phyloP scores from a whole-genome alignment of 30 jellyfish, hydroid and myxozoan species.

The Hydractinia echinata region DNA sequence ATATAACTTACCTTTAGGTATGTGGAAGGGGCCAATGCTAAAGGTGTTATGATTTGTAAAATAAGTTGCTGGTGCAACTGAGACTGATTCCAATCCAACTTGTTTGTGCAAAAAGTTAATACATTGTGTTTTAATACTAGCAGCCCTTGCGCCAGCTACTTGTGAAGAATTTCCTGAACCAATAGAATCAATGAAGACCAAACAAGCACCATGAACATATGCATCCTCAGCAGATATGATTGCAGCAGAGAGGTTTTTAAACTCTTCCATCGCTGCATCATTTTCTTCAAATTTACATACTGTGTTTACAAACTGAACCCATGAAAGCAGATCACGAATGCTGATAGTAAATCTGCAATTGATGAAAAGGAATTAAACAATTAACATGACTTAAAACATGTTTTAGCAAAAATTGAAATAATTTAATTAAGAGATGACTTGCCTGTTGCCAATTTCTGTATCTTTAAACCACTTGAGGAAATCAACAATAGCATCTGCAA shows the following conservation, averaged over 20 bases:
- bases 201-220: conserved; percentile 77
- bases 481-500: conserved; percentile 60
- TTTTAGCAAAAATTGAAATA: background rate
- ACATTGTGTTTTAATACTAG: background rate
- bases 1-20: conserved; percentile 42
- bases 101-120: conserved; percentile 1
- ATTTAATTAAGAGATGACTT: background rate
- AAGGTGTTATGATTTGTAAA: conserved; percentile 6
- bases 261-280: background rate
- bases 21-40: conserved; percentile 62
- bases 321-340: conserved; percentile 72
- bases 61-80: background rate
- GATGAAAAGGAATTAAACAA: conserved; percentile 1
- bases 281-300: conserved; percentile 19
- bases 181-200: conserved; percentile 81
- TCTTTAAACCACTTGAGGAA: conserved; percentile 64
- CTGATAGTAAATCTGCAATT: conserved; percentile 48
- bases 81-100: conserved; percentile 20
- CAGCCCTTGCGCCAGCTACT: background rate
- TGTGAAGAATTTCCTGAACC: conserved; percentile 59
- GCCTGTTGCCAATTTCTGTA: conserved; percentile 75
- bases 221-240: conserved; percentile 47
- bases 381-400: background rate
- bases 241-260: background rate
- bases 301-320: conserved; percentile 73